These are phyloP conservation scores for Trissolcus japonicus DNA, from an alignment of 2,888 invertebrate species.

Conservation along the genomic window DNA sequence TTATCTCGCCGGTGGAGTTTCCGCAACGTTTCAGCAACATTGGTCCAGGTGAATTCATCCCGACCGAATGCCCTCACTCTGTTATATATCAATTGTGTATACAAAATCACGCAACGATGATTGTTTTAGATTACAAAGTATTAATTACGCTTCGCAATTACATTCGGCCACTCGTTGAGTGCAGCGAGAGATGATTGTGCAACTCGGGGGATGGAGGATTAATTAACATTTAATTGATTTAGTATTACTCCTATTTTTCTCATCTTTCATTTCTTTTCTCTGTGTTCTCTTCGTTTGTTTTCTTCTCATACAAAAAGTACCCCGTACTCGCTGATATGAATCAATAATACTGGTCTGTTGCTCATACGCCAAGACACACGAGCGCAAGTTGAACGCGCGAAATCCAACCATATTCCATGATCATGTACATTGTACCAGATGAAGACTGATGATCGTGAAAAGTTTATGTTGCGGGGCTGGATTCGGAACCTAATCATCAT, in stretches of 20 bases:
- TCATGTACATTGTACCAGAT: conserved; percentile 25
- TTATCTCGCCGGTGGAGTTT: conserved; percentile 13
- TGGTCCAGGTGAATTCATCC: conserved; percentile 17
- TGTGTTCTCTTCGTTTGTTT: conserved; percentile 22
- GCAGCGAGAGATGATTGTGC: conserved; percentile 48
- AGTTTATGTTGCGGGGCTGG: conserved; percentile 20
- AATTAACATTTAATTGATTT: conserved; percentile 54
- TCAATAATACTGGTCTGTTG: conserved; percentile 51
- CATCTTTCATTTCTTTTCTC: conserved; percentile 58
- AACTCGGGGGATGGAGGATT: conserved; percentile 58
- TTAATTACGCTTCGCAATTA: conserved; percentile 37
- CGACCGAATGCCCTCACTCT: conserved; percentile 5
- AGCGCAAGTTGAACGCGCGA: conserved; percentile 43
- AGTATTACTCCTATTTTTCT: no score
- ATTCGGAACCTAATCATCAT: conserved; percentile 35
- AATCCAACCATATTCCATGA: conserved; percentile 31
- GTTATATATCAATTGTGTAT: conserved; percentile 17
- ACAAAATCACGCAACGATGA: conserved; percentile 27
- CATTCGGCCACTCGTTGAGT: conserved; percentile 31
- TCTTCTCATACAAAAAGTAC: conserved; percentile 58
- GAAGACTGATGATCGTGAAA: conserved; percentile 49
- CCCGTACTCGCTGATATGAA: conserved; percentile 62
- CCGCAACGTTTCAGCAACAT: conserved; percentile 31
- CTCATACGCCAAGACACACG: conserved; percentile 48
- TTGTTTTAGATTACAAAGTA: conserved; percentile 31